Evolutionary conservation across 2,888 invertebrate species (phyloP).

Genomic region (Diploptera punctata): DNA sequence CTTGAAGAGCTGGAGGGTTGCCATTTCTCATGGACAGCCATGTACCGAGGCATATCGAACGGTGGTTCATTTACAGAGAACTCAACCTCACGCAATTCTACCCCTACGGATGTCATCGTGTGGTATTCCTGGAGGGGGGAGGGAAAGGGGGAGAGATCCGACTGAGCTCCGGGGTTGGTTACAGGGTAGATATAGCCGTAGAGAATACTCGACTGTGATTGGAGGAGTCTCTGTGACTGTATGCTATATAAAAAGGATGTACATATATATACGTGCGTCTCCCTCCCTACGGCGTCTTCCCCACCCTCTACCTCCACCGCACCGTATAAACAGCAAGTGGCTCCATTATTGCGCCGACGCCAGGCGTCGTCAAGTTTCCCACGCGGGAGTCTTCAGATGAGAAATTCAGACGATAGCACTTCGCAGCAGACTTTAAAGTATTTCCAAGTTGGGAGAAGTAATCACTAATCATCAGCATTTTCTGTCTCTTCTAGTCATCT

Average conservation of each 20-base stretch:
- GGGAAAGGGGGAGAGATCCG: constrained; percentile 11
- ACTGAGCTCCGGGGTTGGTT: constrained; percentile 33
- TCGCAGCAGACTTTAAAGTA: no score
- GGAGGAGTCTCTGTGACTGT: constrained; percentile 24
- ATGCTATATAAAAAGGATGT: constrained; percentile 15
- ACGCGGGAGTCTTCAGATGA: background rate
- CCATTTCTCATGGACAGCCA: constrained; percentile 22
- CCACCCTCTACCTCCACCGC: background rate
- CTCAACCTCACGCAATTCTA: background rate
- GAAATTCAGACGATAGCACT: background rate
- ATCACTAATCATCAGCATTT: no score
- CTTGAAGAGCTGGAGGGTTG: constrained; percentile 1
- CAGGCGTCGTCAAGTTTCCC: background rate
- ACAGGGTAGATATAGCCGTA: constrained; percentile 29
- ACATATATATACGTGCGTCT: background rate
- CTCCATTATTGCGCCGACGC: constrained; percentile 11
- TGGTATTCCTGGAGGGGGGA: constrained; percentile 30
- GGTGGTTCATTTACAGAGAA: background rate
- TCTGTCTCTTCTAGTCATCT: no score
- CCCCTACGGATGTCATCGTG: constrained; percentile 21
- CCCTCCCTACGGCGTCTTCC: background rate
- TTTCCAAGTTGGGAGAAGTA: no score
- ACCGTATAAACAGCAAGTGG: constrained; percentile 7
- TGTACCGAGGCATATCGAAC: constrained; percentile 23
- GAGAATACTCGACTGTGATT: constrained; percentile 35